These are phyloP conservation scores for Poecilia wingei DNA, from an alignment of 2,797 vertebrate genomes.

Conservation along the genomic window DNA sequence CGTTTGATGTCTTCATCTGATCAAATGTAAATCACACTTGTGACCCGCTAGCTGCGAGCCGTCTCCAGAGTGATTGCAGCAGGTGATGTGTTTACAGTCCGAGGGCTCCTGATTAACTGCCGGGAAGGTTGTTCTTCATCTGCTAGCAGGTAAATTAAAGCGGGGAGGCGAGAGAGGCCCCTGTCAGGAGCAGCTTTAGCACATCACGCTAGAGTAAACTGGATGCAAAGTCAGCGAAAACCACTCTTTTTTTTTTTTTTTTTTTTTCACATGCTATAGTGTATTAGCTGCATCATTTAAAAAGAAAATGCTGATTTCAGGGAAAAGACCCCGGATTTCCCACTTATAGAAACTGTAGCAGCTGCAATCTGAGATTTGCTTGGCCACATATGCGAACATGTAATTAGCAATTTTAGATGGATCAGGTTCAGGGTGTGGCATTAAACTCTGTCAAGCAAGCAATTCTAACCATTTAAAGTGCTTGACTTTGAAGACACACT, in stretches of 20 bases:
- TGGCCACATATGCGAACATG: neutral
- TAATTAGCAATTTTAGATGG: neutral
- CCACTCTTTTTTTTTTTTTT: neutral
- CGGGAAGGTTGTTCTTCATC: slow-evolving; percentile 47
- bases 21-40: slow-evolving; percentile 44
- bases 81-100: slow-evolving; percentile 56
- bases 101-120: slow-evolving; percentile 52
- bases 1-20: slow-evolving; percentile 39
- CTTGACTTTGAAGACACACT: neutral
- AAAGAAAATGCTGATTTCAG: slow-evolving; percentile 14
- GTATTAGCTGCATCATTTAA: slow-evolving; percentile 24
- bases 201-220: slow-evolving; percentile 22
- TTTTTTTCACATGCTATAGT: slow-evolving; percentile 8
- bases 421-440: neutral
- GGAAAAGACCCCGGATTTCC: slow-evolving; percentile 25
- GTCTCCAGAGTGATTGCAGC: slow-evolving; percentile 48
- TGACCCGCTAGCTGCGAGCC: slow-evolving; percentile 40
- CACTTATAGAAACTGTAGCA: neutral
- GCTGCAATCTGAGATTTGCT: neutral
- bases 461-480: neutral
- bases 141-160: slow-evolving; percentile 61
- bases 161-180: slow-evolving; percentile 52
- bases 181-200: slow-evolving; percentile 51
- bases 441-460: neutral
- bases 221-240: slow-evolving; percentile 39